Evolutionary conservation across 2,797 vertebrate genomes (phyloP).

Genomic region (Oryzias dopingdopingensis): DNA sequence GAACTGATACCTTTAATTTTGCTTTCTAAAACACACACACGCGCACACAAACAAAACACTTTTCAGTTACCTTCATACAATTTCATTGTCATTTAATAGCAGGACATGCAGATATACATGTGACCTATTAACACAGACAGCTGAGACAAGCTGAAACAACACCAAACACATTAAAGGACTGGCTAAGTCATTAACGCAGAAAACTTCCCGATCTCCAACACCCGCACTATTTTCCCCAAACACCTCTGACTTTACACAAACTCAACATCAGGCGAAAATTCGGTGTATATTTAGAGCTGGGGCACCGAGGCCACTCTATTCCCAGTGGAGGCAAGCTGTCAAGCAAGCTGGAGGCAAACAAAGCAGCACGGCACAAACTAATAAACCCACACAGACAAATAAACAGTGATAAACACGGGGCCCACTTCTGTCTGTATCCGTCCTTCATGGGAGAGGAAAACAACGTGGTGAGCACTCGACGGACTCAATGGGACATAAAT

Average conservation of each 20-base stretch:
- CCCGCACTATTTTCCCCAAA: slow-evolving; percentile 40
- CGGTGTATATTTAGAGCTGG: slow-evolving; percentile 72
- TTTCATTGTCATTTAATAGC: background rate
- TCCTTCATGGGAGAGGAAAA: slow-evolving; percentile 63
- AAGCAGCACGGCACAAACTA: slow-evolving; percentile 66
- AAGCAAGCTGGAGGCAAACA: slow-evolving; percentile 77
- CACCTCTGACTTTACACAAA: slow-evolving; percentile 58
- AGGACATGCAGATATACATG: slow-evolving; percentile 1
- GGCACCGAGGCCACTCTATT: slow-evolving; percentile 69
- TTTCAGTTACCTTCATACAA: background rate
- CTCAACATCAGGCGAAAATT: slow-evolving; percentile 66
- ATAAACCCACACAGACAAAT: slow-evolving; percentile 74
- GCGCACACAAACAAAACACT: no score
- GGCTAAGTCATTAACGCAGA: slow-evolving; percentile 17
- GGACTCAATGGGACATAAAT: slow-evolving; percentile 64
- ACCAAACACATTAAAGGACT: slow-evolving; percentile 5
- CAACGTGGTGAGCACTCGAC: slow-evolving; percentile 63
- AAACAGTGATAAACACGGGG: slow-evolving; percentile 73
- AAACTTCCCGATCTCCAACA: slow-evolving; percentile 31
- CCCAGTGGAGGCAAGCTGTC: slow-evolving; percentile 72
- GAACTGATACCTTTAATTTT: background rate
- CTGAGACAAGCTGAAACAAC: background rate
- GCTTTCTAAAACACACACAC: background rate
- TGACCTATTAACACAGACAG: background rate
- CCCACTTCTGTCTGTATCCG: slow-evolving; percentile 60